Percentiles rank a stretch among this genome's conserved stretches.
Conservation (phyloP, 2,888 invertebrate species). For the Leptinotarsa rubiginosa region DNA sequence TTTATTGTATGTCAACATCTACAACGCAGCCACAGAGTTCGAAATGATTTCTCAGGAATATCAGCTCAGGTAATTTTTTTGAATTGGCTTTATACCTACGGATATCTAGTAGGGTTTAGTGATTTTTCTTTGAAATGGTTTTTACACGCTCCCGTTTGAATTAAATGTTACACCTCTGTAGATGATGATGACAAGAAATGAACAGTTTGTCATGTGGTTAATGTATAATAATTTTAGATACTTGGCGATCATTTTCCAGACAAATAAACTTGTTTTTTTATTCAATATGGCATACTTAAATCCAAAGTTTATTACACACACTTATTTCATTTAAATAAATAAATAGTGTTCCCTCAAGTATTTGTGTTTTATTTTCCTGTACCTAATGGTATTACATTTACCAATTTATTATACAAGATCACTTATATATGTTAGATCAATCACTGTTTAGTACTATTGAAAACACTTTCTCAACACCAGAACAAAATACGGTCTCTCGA, state of each 20-base stretch:
- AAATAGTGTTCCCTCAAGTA: slow-evolving; percentile 67
- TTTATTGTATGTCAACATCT: slow-evolving; percentile 53
- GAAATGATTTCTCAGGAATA: slow-evolving; percentile 64
- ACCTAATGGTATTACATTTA: not conserved
- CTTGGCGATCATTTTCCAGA: slow-evolving; percentile 36
- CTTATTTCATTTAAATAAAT: slow-evolving; percentile 64
- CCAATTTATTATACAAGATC: not conserved
- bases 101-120: slow-evolving; percentile 45
- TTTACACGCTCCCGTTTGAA: slow-evolving; percentile 41
- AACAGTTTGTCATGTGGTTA: slow-evolving; percentile 46
- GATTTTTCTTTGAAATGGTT: slow-evolving; percentile 39
- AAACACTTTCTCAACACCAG: too few species aligned
- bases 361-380: slow-evolving; percentile 37
- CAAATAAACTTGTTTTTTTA: slow-evolving; percentile 37
- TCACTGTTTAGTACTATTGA: too few species aligned
- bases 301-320: slow-evolving; percentile 58
- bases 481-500: too few species aligned
- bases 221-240: slow-evolving; percentile 27
- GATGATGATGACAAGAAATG: slow-evolving; percentile 52
- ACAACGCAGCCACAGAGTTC: slow-evolving; percentile 49
- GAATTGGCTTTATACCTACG: slow-evolving; percentile 37
- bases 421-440: too few species aligned
- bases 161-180: slow-evolving; percentile 38
- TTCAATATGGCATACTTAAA: slow-evolving; percentile 62
- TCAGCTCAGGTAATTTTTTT: slow-evolving; percentile 63